Evolutionary conservation across 1,140 invertebrate species (phyloP).

Genomic region (Caenorhabditis remanei): DNA sequence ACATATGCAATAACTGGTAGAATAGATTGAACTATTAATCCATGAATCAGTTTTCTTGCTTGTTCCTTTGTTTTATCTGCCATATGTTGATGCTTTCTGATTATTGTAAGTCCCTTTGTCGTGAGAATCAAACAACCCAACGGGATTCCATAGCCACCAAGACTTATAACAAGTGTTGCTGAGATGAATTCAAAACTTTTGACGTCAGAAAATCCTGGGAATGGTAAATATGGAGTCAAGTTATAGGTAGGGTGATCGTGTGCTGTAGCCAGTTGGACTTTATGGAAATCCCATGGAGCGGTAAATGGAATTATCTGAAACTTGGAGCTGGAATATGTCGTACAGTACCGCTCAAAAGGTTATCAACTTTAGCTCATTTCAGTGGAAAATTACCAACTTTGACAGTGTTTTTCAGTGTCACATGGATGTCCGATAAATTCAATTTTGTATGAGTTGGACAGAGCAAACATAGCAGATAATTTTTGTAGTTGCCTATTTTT

Average conservation of each 20-base stretch:
- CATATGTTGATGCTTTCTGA: conserved; percentile 15
- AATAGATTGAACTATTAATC: conserved; percentile 1
- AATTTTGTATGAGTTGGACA: too few relatives aligned
- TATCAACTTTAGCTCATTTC: too few relatives aligned
- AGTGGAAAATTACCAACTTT: too few relatives aligned
- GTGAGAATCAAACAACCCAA: background rate
- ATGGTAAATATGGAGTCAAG: background rate
- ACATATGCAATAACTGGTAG: conserved; percentile 22
- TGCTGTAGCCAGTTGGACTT: background rate
- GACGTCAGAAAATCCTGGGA: conserved; percentile 21
- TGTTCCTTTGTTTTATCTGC: background rate
- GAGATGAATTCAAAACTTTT: conserved; percentile 16
- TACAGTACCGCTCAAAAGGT: too few relatives aligned
- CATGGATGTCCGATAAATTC: too few relatives aligned
- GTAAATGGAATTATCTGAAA: conserved; percentile 20
- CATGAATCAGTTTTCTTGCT: conserved; percentile 19
- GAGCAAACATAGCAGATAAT: too few relatives aligned
- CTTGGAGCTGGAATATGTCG: background rate
- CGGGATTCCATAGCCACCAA: conserved; percentile 19
- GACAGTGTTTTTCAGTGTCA: too few relatives aligned
- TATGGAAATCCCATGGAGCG: background rate
- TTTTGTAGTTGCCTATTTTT: too few relatives aligned
- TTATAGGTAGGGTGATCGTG: background rate
- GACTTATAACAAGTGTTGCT: background rate
- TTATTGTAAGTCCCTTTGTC: background rate